These are phyloP conservation scores for Leptocoma aspasia DNA, from an alignment of 2,113 vertebrate genomes.

Conservation along the genomic window DNA sequence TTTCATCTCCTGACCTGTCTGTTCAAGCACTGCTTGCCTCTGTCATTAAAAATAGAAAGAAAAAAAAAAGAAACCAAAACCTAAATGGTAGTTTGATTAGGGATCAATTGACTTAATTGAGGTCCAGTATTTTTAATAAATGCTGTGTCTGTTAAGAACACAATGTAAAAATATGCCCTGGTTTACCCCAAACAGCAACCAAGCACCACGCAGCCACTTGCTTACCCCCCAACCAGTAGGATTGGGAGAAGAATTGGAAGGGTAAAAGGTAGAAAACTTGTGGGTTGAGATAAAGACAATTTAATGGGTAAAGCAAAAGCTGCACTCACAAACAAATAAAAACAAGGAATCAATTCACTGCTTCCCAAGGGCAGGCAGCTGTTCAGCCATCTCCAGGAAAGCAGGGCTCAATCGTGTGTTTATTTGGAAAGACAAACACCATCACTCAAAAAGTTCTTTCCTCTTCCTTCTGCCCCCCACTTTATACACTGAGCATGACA, in stretches of 20 bases:
- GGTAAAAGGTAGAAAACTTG: neutral
- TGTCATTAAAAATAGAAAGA: neutral
- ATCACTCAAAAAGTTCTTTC: neutral
- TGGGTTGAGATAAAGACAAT: neutral
- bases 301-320: neutral
- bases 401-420: rapidly evolving
- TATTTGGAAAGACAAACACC: neutral
- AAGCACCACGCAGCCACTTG: rapidly evolving
- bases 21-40: neutral
- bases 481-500: neutral
- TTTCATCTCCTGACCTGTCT: neutral
- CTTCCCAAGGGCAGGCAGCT: neutral
- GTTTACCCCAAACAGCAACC: neutral
- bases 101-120: neutral
- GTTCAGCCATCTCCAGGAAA: neutral
- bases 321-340: neutral
- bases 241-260: neutral
- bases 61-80: neutral
- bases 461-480: neutral
- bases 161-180: neutral
- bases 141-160: neutral
- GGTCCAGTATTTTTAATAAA: neutral
- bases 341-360: neutral
- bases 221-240: neutral
- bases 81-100: neutral